Conservation (phyloP, 2,888 invertebrate species). For the Drosophila flavopinicola region DNA sequence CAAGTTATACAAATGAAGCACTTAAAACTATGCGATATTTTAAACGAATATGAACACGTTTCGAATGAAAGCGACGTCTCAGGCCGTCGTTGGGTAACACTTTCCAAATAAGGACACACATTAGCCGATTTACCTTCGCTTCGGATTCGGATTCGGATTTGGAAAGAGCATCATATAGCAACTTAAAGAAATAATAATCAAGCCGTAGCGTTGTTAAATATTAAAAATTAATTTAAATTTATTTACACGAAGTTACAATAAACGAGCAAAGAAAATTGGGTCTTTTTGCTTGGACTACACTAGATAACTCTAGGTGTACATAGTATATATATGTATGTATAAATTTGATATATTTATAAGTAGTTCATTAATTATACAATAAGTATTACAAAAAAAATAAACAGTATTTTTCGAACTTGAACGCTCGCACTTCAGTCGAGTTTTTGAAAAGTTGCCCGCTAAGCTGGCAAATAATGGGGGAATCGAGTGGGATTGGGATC, state of each 20-base stretch:
- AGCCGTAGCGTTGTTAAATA: slow-evolving; percentile 57
- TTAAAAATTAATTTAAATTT: slow-evolving; percentile 72
- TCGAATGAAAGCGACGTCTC: slow-evolving; percentile 36
- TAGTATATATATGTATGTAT: slow-evolving; percentile 32
- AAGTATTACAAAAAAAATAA: slow-evolving; percentile 64
- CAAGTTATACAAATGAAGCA: slow-evolving; percentile 79
- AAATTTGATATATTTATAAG: slow-evolving; percentile 54
- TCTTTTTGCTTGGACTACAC: slow-evolving; percentile 75
- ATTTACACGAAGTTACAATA: slow-evolving; percentile 78
- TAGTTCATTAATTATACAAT: slow-evolving; percentile 63
- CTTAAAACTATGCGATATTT: slow-evolving; percentile 65
- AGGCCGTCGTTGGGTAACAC: slow-evolving; percentile 26
- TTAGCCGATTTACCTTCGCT: slow-evolving; percentile 6
- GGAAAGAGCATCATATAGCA: slow-evolving; percentile 35
- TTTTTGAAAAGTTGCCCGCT: slow-evolving; percentile 44
- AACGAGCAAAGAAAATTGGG: slow-evolving; percentile 74
- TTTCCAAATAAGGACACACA: slow-evolving; percentile 19
- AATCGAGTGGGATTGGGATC: slow-evolving; percentile 23
- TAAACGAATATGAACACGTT: slow-evolving; percentile 70
- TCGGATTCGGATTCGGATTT: slow-evolving; percentile 6
- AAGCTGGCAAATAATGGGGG: slow-evolving; percentile 34
- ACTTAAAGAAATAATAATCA: slow-evolving; percentile 70
- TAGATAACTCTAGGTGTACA: slow-evolving; percentile 66
- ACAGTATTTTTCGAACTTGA: slow-evolving; percentile 79
- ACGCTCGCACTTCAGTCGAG: slow-evolving; percentile 77